Conservation (phyloP, 2,888 invertebrate species). For the Marronus borbonicus region DNA sequence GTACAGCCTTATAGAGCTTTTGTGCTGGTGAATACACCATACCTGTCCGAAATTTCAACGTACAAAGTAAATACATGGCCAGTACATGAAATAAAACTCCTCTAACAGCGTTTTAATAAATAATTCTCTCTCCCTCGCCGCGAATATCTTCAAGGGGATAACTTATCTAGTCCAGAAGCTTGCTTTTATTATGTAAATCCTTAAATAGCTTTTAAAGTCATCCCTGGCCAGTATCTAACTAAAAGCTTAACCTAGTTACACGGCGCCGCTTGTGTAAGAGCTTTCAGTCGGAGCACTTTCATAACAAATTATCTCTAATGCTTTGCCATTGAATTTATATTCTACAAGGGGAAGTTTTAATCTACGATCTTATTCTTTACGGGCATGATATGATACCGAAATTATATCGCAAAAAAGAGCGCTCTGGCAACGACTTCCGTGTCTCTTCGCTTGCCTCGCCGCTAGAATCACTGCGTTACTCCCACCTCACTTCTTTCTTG, state of each 20-base stretch:
- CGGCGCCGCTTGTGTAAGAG: conserved; percentile 52
- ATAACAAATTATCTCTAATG: conserved; percentile 54
- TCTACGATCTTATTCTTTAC: conserved; percentile 51
- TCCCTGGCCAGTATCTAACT: conserved; percentile 53
- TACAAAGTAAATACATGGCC: background rate
- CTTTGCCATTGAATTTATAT: conserved; percentile 50
- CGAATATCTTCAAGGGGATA: conserved; percentile 49
- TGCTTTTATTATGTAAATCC: conserved; percentile 54
- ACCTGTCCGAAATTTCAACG: no score
- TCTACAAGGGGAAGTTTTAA: conserved; percentile 46
- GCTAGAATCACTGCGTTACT: background rate
- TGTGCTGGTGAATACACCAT: no score
- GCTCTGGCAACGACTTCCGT: conserved; percentile 10
- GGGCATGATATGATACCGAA: conserved; percentile 49
- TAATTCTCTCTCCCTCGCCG: conserved; percentile 1
- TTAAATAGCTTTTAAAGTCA: conserved; percentile 55
- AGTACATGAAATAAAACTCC: conserved; percentile 5
- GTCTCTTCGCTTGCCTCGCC: background rate
- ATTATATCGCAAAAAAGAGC: conserved; percentile 47
- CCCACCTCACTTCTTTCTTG: background rate
- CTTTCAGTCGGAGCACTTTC: conserved; percentile 53
- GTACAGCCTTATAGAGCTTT: no score
- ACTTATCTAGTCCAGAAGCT: conserved; percentile 48
- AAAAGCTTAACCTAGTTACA: conserved; percentile 55
- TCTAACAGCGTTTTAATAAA: conserved; percentile 24